Evolutionary conservation across 2,113 vertebrate genomes (phyloP), one percentile per base, ranked within the genome.

Genomic region (Mormyrus lacerda): DNA sequence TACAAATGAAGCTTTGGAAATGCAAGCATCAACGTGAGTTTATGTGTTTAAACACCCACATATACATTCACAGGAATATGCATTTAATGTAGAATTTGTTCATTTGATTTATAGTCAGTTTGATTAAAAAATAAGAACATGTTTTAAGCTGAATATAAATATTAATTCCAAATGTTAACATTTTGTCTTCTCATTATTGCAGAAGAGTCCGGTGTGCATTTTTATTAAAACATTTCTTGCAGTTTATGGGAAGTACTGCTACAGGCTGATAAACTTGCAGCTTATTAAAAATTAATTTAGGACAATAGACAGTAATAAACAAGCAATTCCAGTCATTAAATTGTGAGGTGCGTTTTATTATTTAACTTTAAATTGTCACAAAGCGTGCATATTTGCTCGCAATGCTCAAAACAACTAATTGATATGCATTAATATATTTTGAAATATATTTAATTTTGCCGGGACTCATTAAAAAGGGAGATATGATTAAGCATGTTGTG

Each of bases 241-340:
- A 48, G 5, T 45, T 48, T 3, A 19, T 7, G 27, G 87, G 73
- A 90, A 31, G 69, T 5, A 42, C 1, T 88, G 47, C 76, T 76
- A 90, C 6, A 83, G 90, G 88, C 90, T 89, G 93, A 92, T 89
- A 91, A 91, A 92, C 91, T 89, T 86, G 83, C 89, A 89, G 90
- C 90, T 93, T 91, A 94, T 94, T 94, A 92, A 91, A 94, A 93
- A 92, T 93, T 90, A 94, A 95, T 94, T 93, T 87, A 88, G 89
- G 92, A 94, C 93, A 94, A 93, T 93, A 90, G 90, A 91, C 87
- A 69, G 91, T 92, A 93, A 94, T 94, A 94, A 94, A 93, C 85
- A 91, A 89, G 90, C 91, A 93, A 94, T 93, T 92, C 91, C 90
- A 91, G 35, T 94, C 92, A 93, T 94, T 94, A 94, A 93, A 94